Base-by-base conservation (phyloP, 2,797 vertebrate genomes). In the Enteromius paludinosus region DNA sequence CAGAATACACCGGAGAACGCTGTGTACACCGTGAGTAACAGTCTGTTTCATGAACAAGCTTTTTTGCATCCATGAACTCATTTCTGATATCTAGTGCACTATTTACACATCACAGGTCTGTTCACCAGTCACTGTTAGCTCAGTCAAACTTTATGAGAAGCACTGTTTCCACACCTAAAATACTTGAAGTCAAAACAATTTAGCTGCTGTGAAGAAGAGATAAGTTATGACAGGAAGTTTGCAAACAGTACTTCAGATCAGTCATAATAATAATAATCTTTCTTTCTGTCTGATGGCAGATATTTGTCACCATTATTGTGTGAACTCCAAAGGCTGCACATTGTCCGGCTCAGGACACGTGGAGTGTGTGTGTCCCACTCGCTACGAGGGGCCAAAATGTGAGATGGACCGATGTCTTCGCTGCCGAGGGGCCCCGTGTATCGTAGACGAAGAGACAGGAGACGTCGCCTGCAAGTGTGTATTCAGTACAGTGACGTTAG, bases 391-490 rank as follows among this genome's bases (percentile, higher is more conserved):
- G 14, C 85, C 88, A 9, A 96, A 94, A 87, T 97, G 96, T 79
- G 96, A 97, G 89, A 76, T 92, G 80, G 96, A 97, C 89, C 96
- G 94, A 78, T 96, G 96, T 84, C 0, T 87, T 45, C 87, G 93
- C 47, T 97, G 96, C 83, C 94, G 92, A 0, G 95, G 95, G 0
- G 96, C 95, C 0, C 94, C 90, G 3, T 97, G 96, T 86, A 89
- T 96, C 43, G 62, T 94, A 52, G 91, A 87, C 87, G 94, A 94
- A 86, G 94, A 94, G 71, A 94, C 81, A 14, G 90, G 90, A 18
- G 95, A 95, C 9, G 88, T 96, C n/a, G 45, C 88, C 5, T 97
- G 96, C 96, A 97, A 97, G 96, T 97, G 92, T 94, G 95, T 94
- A 41, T 82, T 68, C 52, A 70, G 56, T 61, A 61, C 25, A 56